Conservation (phyloP, 2,797 vertebrate species). For the Chaetophractus vellerosus region DNA sequence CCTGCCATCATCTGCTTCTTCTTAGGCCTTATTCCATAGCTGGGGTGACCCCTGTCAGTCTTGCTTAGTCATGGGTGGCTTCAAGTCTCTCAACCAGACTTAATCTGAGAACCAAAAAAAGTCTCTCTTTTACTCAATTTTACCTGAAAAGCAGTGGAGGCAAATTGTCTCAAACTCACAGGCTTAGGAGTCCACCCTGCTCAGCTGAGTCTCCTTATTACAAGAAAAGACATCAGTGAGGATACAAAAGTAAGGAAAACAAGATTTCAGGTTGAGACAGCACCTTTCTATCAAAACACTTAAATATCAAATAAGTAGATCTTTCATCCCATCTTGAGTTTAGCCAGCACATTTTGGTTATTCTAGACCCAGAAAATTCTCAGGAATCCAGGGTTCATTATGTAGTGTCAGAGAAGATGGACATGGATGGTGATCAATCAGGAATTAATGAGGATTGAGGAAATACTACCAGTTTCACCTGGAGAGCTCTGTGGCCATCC, state of each 20-base stretch:
- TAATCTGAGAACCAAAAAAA: slow-evolving; percentile 30
- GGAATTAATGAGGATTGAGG: slow-evolving; percentile 32
- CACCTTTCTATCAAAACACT: background rate
- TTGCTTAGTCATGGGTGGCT: background rate
- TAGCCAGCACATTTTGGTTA: slow-evolving; percentile 17
- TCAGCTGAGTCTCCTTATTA: background rate
- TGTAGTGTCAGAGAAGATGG: background rate
- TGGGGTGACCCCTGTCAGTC: background rate
- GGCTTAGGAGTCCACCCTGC: background rate
- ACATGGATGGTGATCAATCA: background rate
- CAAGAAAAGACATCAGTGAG: background rate
- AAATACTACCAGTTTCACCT: slow-evolving; percentile 60
- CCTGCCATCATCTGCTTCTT: background rate
- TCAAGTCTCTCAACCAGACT: background rate
- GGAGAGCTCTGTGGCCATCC: slow-evolving; percentile 59
- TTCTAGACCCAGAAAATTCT: slow-evolving; percentile 56
- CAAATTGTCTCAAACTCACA: background rate
- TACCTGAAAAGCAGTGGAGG: background rate
- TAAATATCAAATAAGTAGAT: background rate
- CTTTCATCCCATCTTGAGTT: background rate
- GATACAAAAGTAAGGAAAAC: background rate
- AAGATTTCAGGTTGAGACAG: background rate
- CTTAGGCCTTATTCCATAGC: background rate
- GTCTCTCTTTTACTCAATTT: slow-evolving; percentile 20
- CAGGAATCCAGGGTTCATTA: slow-evolving; percentile 38